These are phyloP conservation scores for Chironex yamaguchii DNA, from an alignment of 30 jellyfish, hydroid and myxozoan genomes.

Conservation along the genomic window DNA sequence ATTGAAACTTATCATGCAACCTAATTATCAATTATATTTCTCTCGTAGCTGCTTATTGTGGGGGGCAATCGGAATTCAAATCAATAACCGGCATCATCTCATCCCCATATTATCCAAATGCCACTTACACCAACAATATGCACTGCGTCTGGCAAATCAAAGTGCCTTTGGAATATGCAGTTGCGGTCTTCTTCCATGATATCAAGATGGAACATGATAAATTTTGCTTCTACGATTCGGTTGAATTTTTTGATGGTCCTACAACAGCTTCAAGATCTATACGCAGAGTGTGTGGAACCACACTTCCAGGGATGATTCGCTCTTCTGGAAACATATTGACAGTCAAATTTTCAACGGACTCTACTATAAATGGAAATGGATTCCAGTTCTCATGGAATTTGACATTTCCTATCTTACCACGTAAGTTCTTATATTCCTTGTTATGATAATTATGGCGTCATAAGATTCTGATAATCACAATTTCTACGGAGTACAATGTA, in stretches of 20 bases:
- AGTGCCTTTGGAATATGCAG: constrained; percentile 83
- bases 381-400: constrained; percentile 78
- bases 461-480: too few relatives aligned
- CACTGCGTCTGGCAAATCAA: constrained; percentile 84
- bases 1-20: too few relatives aligned
- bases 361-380: constrained; percentile 60
- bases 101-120: constrained; percentile 62
- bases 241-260: constrained; percentile 80
- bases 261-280: constrained; percentile 45
- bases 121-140: constrained; percentile 68
- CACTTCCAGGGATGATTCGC: constrained; percentile 44
- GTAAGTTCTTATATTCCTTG: too few relatives aligned
- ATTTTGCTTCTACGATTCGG: constrained; percentile 71
- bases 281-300: constrained; percentile 66
- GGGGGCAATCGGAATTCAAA: constrained; percentile 37
- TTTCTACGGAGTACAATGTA: too few relatives aligned
- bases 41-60: constrained; percentile 74
- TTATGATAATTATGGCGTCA: too few relatives aligned
- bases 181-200: constrained; percentile 47
- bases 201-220: constrained; percentile 82
- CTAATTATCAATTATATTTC: too few relatives aligned
- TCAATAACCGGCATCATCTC: constrained; percentile 60
- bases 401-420: constrained; percentile 67
- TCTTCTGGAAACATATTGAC: constrained; percentile 62
- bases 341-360: constrained; percentile 77